These are phyloP conservation scores for Spilogale gracilis DNA, from an alignment of 2,113 vertebrate species.

Conservation along the genomic window DNA sequence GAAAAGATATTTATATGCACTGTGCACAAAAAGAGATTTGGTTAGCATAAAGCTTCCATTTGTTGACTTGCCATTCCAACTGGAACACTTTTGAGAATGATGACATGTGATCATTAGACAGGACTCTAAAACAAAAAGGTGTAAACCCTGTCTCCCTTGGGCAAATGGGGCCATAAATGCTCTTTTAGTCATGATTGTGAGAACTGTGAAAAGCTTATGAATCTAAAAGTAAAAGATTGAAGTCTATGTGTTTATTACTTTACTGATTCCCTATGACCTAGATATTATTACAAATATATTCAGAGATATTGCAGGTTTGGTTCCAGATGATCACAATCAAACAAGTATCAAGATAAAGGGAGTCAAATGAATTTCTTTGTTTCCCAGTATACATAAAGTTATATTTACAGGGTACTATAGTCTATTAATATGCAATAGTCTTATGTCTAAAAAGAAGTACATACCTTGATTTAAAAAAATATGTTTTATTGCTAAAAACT, in stretches of 20 bases:
- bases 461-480: not conserved
- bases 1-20: not conserved
- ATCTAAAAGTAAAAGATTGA: slow-evolving; percentile 24
- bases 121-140: not conserved
- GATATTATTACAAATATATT: not conserved
- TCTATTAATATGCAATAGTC: not conserved
- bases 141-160: not conserved
- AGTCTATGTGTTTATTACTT: not conserved
- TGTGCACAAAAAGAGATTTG: not conserved
- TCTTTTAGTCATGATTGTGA: not conserved
- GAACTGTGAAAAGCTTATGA: not conserved
- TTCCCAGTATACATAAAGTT: not conserved
- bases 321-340: not conserved
- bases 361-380: not conserved
- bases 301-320: not conserved
- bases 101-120: not conserved
- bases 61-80: not conserved
- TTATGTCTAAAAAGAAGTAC: not conserved
- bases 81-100: not conserved
- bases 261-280: not conserved
- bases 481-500: not conserved
- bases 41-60: not conserved
- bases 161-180: not conserved
- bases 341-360: not conserved
- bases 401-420: not conserved